These are phyloP conservation scores for Myotis lucifugus DNA, from an alignment of 2,113 vertebrate genomes.

Conservation along the genomic window DNA sequence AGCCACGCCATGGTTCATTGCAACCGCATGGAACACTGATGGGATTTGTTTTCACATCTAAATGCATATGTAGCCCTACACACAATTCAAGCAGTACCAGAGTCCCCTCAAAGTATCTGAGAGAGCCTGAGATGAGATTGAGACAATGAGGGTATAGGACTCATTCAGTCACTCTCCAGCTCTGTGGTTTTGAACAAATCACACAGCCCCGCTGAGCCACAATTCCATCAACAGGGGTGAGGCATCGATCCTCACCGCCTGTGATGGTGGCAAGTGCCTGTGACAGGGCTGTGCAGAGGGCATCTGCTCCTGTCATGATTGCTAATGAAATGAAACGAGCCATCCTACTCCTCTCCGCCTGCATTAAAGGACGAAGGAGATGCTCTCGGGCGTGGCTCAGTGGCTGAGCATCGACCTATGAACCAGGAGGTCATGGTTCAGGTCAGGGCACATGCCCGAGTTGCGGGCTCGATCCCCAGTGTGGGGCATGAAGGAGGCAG, in stretches of 20 bases:
- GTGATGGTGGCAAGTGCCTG: rapidly evolving
- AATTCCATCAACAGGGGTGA: neutral
- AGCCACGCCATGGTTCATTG: rapidly evolving
- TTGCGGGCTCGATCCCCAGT: no score
- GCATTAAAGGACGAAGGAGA: neutral
- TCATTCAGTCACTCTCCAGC: neutral
- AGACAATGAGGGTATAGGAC: rapidly evolving
- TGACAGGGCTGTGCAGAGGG: neutral
- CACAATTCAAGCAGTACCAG: no score
- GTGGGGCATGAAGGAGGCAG: no score
- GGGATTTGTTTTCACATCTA: neutral
- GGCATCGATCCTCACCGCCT: rapidly evolving
- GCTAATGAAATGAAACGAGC: neutral
- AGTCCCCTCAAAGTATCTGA: neutral
- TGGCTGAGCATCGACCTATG: no score
- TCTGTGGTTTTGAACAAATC: neutral
- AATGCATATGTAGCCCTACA: rapidly evolving
- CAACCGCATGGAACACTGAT: rapidly evolving
- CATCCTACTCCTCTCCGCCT: neutral
- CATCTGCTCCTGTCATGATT: neutral
- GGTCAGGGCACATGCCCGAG: no score
- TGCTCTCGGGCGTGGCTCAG: no score
- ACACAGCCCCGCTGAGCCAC: neutral
- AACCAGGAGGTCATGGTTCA: no score
- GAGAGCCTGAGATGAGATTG: neutral